A percentile compares a stretch with the other conserved stretches of the same genome.
These are phyloP conservation scores for Emydura subglobosa DNA, from an alignment of 2,113 vertebrate genomes.

Conservation along the genomic window DNA sequence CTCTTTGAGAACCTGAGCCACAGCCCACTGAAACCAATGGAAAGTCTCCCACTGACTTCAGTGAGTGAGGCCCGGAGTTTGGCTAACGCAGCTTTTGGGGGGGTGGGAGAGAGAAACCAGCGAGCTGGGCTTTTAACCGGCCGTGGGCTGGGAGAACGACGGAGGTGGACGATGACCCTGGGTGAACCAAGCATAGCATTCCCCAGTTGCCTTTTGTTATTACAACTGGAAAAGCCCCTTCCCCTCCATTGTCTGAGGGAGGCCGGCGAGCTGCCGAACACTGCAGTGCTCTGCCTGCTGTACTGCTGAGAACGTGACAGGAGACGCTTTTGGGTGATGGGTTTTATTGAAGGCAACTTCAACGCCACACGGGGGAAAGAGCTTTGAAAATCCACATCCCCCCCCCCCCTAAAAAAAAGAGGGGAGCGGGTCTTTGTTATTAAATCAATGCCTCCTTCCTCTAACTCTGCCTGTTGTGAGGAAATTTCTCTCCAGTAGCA, in stretches of 20 bases:
- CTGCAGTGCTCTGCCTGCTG: conserved; percentile 72
- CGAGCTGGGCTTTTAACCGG: conserved; percentile 52
- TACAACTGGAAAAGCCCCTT: conserved; percentile 63
- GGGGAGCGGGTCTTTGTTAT: conserved; percentile 50
- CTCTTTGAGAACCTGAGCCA: not conserved
- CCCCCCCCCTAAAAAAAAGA: conserved; percentile 14
- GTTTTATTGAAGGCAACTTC: conserved; percentile 73
- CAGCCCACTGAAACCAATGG: not conserved
- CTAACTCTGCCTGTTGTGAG: conserved; percentile 67
- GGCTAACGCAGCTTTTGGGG: not conserved
- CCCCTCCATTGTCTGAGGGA: conserved; percentile 53
- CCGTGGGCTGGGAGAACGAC: conserved; percentile 66
- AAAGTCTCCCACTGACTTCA: conserved; percentile 14
- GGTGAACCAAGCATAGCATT: conserved; percentile 48
- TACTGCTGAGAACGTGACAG: conserved; percentile 64
- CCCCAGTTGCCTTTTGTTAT: conserved; percentile 64
- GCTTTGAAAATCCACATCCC: conserved; percentile 40
- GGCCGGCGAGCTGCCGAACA: conserved; percentile 20
- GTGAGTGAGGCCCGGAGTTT: conserved; percentile 20
- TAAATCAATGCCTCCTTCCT: conserved; percentile 70
- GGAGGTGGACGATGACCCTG: conserved; percentile 59
- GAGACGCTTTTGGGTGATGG: conserved; percentile 62
- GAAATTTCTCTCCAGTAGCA: conserved; percentile 70
- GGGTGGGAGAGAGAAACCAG: not conserved
- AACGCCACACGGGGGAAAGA: conserved; percentile 63